phyloP scores from a whole-genome alignment of 1,140 invertebrate species.

The Drosophila triauraria region DNA sequence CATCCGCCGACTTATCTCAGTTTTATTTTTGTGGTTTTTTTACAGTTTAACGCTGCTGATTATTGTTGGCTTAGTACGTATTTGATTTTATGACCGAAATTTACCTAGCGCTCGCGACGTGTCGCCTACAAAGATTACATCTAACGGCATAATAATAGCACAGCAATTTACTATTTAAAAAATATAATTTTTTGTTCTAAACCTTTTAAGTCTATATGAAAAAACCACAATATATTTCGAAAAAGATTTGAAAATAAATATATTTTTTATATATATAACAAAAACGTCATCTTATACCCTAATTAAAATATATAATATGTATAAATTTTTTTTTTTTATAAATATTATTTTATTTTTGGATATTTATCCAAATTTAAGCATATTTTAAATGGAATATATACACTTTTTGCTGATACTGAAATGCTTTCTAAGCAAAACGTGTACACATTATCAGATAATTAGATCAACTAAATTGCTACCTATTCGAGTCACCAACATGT shows the following conservation, averaged over 20 bases:
- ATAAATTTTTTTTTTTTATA: too few species aligned
- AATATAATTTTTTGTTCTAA: too few species aligned
- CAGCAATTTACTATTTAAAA: background rate
- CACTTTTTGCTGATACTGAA: background rate
- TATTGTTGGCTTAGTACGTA: slow-evolving; percentile 31
- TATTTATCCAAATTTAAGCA: too few species aligned
- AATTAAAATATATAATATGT: too few species aligned
- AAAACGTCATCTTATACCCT: too few species aligned
- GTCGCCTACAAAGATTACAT: slow-evolving; percentile 10
- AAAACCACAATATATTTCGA: too few species aligned
- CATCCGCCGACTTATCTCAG: slow-evolving; percentile 27
- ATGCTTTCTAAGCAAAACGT: background rate
- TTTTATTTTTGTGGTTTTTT: slow-evolving; percentile 25
- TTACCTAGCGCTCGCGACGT: slow-evolving; percentile 16
- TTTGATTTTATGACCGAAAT: slow-evolving; percentile 44
- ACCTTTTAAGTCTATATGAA: too few species aligned
- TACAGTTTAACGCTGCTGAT: slow-evolving; percentile 50
- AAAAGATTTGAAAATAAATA: too few species aligned
- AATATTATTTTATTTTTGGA: too few species aligned
- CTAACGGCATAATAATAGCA: background rate
- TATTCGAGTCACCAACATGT: background rate
- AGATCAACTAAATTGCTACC: slow-evolving; percentile 8
- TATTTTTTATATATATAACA: too few species aligned
- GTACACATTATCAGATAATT: slow-evolving; percentile 4
- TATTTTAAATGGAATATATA: too few species aligned